Base-by-base conservation (phyloP, 2,888 invertebrate genomes). In the Eulithis prunata region DNA sequence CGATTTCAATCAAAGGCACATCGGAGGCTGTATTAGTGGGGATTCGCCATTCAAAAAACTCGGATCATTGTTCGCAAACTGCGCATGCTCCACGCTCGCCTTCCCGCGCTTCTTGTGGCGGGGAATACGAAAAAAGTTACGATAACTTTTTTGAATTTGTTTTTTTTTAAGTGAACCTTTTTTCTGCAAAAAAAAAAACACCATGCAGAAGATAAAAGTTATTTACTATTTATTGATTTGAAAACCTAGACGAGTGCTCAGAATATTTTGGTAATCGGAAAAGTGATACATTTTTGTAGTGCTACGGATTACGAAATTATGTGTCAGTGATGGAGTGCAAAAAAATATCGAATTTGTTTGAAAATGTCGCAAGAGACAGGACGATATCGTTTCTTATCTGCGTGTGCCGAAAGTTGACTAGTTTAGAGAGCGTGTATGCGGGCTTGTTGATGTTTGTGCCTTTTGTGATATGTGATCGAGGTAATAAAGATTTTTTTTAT, bases 11-110 rank as follows among this genome's bases (percentile, higher is more conserved):
- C 71, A 77, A 79, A 75, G 6, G 41, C 41, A 41, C 2, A 2
- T 73, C 68, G 75, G 75, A 84, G 85, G 85, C 83, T 86, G 80
- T 80, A 81, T 57, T 82, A 83, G 82, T 80, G 83, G 81, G 85
- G 84, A 83, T 79, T 80, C 78, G 73, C 78, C 70, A 68, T 64
- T 74, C 78, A 83, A 85, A 86, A 86, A 82, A 79, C 71, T 62
- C 78, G 66, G 77, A 84, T 85, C 88, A 89, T 87, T 87, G 84
- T 84, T 84, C 82, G 81, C 77, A 79, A 75, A 76, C 75, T 80
- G 86, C 88, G 88, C 89, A 87, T 84, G 88, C 85, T 81, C 78
- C 74, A 80, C 86, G 88, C 89, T 88, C 83, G 84, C 80, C 78
- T 82, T 82, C 75, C 82, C 82, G 84, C 84, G 82, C 80, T 82